phyloP scores from a whole-genome alignment of 2,888 invertebrate species.

The Callyntrura guangdongensis region DNA sequence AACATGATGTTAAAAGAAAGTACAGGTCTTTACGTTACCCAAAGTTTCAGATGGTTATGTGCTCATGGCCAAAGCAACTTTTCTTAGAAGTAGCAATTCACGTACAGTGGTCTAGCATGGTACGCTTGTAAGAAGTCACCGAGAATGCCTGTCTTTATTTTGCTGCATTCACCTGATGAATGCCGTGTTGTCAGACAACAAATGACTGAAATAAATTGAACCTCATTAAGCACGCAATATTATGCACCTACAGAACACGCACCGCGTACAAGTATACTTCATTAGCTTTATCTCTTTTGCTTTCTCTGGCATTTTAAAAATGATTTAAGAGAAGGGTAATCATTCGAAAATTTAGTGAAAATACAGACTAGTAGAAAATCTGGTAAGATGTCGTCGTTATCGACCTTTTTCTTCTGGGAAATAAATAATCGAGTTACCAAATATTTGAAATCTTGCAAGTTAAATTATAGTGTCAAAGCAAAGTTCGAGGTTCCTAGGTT shows the following conservation, averaged over 20 bases:
- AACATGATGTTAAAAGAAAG: no score
- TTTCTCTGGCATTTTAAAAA: neutral
- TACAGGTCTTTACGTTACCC: no score
- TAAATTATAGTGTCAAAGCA: no score
- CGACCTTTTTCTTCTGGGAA: no score
- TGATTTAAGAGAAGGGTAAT: no score
- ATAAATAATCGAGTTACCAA: no score
- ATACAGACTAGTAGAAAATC: neutral
- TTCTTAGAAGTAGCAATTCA: no score
- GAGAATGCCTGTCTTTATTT: neutral
- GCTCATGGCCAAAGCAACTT: no score
- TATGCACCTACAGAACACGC: neutral
- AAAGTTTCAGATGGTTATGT: no score
- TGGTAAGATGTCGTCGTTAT: no score
- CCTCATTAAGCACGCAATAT: neutral
- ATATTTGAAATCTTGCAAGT: no score
- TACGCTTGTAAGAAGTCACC: neutral
- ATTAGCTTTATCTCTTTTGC: neutral
- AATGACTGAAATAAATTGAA: neutral
- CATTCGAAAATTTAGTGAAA: neutral
- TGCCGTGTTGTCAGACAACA: neutral
- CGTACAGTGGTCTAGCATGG: no score
- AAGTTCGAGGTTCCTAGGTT: neutral
- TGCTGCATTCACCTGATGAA: slow-evolving; percentile 2
- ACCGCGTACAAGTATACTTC: neutral